phyloP scores from a whole-genome alignment of 2,797 vertebrate species.

The Phoxinus dragarum region DNA sequence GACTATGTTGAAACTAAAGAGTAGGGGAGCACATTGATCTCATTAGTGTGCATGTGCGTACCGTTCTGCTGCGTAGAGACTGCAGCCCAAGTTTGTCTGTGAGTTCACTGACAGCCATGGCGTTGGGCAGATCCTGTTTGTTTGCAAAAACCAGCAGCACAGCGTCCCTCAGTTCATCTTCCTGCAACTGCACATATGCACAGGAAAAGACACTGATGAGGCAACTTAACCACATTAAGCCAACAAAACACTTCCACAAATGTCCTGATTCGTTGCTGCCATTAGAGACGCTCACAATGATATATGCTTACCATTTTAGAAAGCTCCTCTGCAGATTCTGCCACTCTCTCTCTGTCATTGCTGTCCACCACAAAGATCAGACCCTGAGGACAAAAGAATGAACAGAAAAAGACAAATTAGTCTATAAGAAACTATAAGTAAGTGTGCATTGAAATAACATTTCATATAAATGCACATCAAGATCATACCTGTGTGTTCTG shows the following conservation, averaged over 20 bases:
- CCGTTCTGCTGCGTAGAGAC: slow-evolving; percentile 80
- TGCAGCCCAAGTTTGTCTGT: slow-evolving; percentile 84
- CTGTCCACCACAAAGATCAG: slow-evolving; percentile 96
- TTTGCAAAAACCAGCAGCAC: slow-evolving; percentile 89
- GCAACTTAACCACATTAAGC: slow-evolving; percentile 29
- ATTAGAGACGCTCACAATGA: not conserved
- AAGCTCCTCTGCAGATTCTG: slow-evolving; percentile 89
- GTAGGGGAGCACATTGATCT: not conserved
- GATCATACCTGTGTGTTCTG: slow-evolving; percentile 88
- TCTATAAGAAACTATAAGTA: not conserved
- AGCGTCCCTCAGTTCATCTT: slow-evolving; percentile 87
- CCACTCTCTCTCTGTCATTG: slow-evolving; percentile 88
- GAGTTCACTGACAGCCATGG: slow-evolving; percentile 84
- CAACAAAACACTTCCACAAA: slow-evolving; percentile 14
- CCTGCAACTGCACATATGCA: slow-evolving; percentile 75
- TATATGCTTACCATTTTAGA: slow-evolving; percentile 84
- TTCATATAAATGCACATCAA: not conserved
- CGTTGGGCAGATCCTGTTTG: slow-evolving; percentile 93
- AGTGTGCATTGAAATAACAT: not conserved
- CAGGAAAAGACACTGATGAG: slow-evolving; percentile 28
- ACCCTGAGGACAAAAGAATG: slow-evolving; percentile 73
- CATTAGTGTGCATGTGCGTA: slow-evolving; percentile 65
- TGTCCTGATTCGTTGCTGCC: not conserved
- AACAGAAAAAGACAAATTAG: not conserved
- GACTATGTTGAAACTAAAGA: not conserved